phyloP scores from a whole-genome alignment of 2,888 invertebrate genomes.

The Agapetus fuscipes region DNA sequence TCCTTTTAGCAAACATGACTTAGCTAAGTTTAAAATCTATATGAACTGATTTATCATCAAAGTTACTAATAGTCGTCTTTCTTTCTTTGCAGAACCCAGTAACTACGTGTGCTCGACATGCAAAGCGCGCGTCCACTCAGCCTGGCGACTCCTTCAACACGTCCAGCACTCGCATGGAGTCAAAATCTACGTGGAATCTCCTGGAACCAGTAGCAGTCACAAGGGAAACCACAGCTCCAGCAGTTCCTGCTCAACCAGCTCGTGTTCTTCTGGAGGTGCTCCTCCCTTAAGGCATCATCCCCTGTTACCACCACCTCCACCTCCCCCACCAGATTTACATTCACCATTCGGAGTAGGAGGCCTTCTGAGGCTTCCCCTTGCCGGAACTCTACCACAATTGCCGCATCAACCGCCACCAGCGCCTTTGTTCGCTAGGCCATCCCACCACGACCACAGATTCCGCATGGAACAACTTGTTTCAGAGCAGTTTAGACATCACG shows the following conservation, averaged over 20 bases:
- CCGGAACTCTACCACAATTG: conserved; percentile 50
- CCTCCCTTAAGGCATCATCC: conserved; percentile 57
- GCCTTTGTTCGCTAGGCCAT: conserved; percentile 66
- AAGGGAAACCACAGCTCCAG: conserved; percentile 46
- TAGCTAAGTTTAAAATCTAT: too few species aligned
- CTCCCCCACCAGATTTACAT: conserved; percentile 65
- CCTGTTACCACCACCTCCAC: conserved; percentile 49
- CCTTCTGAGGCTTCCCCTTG: conserved; percentile 66
- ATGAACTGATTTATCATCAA: too few species aligned
- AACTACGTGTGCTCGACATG: conserved; percentile 92
- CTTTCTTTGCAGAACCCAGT: conserved; percentile 86
- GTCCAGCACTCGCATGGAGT: conserved; percentile 91
- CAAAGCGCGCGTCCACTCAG: conserved; percentile 83
- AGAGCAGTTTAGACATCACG: conserved; percentile 74
- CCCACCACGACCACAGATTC: conserved; percentile 68
- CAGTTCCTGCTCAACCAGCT: conserved; percentile 38
- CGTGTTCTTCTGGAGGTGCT: conserved; percentile 46
- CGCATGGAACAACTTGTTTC: conserved; percentile 77
- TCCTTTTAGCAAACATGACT: too few species aligned
- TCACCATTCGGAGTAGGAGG: conserved; percentile 66
- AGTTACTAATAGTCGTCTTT: too few species aligned
- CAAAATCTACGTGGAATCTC: conserved; percentile 73
- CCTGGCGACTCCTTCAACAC: conserved; percentile 92
- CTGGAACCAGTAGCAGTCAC: conserved; percentile 26
- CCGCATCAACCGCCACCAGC: conserved; percentile 61